phyloP scores from a whole-genome alignment of 2,888 invertebrate species.

The Heteropelma amictum region DNA sequence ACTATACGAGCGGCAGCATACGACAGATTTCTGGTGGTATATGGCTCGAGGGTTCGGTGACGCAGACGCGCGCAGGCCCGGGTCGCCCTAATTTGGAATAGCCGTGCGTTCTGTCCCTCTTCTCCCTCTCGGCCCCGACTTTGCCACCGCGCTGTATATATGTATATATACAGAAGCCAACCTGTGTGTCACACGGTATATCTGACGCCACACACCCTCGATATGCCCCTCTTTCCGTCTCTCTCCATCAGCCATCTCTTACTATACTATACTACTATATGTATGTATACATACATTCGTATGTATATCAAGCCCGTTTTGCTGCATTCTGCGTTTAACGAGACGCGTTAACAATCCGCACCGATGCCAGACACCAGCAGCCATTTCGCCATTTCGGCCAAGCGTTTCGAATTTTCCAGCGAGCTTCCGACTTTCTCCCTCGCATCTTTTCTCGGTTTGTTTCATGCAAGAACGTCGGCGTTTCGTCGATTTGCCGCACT shows the following conservation, averaged over 20 bases:
- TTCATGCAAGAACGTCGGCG: too few relatives aligned
- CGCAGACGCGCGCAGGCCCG: conserved; percentile 58
- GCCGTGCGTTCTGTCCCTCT: conserved; percentile 35
- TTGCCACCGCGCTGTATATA: not conserved
- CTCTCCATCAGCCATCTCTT: not conserved
- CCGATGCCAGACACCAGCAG: conserved; percentile 41
- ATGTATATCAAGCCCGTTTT: not conserved
- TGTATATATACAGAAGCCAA: not conserved
- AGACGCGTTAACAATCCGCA: conserved; percentile 59
- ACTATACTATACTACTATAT: not conserved
- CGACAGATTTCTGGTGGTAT: conserved; percentile 60
- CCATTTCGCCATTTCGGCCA: conserved; percentile 9
- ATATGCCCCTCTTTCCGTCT: conserved; percentile 26
- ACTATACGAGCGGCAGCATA: conserved; percentile 40
- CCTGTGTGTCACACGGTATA: not conserved
- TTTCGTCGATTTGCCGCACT: too few relatives aligned
- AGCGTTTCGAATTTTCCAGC: conserved; percentile 21
- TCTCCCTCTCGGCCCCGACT: conserved; percentile 8
- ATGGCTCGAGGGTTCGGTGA: conserved; percentile 48
- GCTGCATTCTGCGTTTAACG: conserved; percentile 57
- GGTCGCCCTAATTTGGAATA: conserved; percentile 62
- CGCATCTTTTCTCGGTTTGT: too few relatives aligned
- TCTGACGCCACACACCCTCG: conserved; percentile 16
- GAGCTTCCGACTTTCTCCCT: not conserved
- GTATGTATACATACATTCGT: not conserved